Evolutionary conservation across 2,797 vertebrate genomes (phyloP).

Genomic region (Accipiter fasciatus): DNA sequence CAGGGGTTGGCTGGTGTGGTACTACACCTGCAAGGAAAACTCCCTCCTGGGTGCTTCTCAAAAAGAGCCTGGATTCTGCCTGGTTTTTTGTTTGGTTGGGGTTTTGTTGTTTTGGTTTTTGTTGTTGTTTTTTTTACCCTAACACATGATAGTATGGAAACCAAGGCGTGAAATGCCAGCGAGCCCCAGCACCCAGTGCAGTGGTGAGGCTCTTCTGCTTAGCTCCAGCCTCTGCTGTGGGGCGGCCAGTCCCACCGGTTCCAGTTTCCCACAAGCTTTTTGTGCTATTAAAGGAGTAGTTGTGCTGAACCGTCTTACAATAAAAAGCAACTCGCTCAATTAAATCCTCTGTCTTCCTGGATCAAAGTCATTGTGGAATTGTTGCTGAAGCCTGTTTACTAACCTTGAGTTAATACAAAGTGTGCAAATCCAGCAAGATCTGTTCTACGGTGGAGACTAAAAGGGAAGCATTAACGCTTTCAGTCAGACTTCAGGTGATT

Average conservation of each 20-base stretch:
- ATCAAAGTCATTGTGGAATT: not conserved
- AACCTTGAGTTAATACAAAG: not conserved
- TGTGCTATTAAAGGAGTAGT: not conserved
- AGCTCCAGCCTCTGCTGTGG: not conserved
- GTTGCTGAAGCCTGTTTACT: not conserved
- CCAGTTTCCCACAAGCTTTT: not conserved
- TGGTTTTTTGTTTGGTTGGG: not conserved
- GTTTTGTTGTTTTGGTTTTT: not conserved
- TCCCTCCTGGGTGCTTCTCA: not conserved
- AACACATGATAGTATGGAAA: not conserved
- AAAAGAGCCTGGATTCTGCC: not conserved
- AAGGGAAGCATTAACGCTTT: not conserved
- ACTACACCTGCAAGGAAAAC: not conserved
- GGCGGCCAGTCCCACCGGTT: rapidly evolving
- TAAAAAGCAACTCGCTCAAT: not conserved
- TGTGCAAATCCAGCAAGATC: not conserved
- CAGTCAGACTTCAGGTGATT: not conserved
- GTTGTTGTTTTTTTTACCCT: not conserved
- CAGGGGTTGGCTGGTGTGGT: not conserved
- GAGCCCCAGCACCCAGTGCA: not conserved
- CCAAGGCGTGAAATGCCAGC: not conserved
- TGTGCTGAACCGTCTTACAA: not conserved
- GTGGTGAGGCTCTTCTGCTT: not conserved
- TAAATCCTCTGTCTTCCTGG: not conserved
- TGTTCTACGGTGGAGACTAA: not conserved